Conservation (phyloP, 1,140 invertebrate species). For the Parapsyche elsis region DNA sequence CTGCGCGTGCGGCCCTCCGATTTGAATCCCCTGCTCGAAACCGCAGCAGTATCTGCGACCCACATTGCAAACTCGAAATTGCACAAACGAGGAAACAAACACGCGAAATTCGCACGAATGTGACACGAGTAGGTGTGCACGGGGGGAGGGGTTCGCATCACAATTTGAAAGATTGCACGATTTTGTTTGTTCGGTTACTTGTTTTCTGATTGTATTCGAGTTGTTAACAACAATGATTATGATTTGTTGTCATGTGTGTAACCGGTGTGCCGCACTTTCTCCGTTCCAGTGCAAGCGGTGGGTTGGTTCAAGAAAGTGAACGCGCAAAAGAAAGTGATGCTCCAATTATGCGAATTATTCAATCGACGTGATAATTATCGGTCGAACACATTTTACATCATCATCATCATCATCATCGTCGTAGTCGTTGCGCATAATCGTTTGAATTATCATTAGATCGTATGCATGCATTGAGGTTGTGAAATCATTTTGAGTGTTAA, state of each 20-base stretch:
- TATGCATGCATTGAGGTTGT: background rate
- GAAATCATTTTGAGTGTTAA: background rate
- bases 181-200: too few relatives aligned
- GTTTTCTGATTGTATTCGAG: background rate
- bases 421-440: background rate
- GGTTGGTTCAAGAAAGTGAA: conserved; percentile 48
- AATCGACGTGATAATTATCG: conserved; percentile 1
- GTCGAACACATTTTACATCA: conserved; percentile 31
- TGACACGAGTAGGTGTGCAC: too few relatives aligned
- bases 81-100: background rate
- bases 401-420: background rate
- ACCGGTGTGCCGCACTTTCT: conserved; percentile 37
- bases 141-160: background rate
- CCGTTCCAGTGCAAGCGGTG: conserved; percentile 37
- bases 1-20: background rate
- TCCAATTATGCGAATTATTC: conserved; percentile 40
- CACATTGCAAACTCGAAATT: background rate
- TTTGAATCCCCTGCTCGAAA: background rate
- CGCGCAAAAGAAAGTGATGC: conserved; percentile 35
- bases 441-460: background rate
- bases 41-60: background rate
- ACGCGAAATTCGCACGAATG: background rate
- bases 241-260: background rate
- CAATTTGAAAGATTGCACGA: background rate
- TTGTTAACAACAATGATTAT: background rate